Percentiles rank a stretch among this genome's conserved stretches.
Evolutionary conservation across 2,888 invertebrate genomes (phyloP).

Genomic region (Marasmarcha lunaedactyla): DNA sequence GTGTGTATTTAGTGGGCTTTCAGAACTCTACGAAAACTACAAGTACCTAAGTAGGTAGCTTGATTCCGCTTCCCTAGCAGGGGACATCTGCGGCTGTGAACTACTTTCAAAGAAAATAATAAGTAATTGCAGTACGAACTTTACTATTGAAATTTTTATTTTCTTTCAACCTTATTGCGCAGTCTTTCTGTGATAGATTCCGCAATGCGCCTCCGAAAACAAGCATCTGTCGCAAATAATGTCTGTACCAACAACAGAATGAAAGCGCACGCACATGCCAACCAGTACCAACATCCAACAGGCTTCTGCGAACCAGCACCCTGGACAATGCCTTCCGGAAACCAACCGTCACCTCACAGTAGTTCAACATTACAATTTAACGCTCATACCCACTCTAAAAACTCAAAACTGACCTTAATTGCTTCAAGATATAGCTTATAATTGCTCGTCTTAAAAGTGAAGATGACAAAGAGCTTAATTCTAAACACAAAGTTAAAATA

Average conservation of each 20-base stretch:
- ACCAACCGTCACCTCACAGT: constrained; percentile 1
- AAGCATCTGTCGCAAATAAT: neutral
- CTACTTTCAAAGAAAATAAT: too few species aligned
- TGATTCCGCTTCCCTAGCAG: too few species aligned
- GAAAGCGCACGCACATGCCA: neutral
- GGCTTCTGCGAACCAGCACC: constrained; percentile 8
- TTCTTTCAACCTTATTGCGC: too few species aligned
- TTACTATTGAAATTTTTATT: too few species aligned
- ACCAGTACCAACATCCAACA: neutral
- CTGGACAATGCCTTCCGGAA: constrained; percentile 6
- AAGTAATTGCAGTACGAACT: too few species aligned
- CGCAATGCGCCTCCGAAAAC: too few species aligned
- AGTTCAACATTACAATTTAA: neutral
- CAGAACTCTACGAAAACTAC: too few species aligned
- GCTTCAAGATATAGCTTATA: neutral
- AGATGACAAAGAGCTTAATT: neutral
- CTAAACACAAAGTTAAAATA: neutral
- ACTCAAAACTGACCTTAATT: neutral
- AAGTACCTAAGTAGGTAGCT: too few species aligned
- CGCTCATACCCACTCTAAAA: neutral
- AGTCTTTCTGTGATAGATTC: too few species aligned
- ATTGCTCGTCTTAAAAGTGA: neutral
- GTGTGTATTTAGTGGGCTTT: too few species aligned
- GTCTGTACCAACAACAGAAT: too few species aligned
- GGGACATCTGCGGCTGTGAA: too few species aligned